phyloP scores from a whole-genome alignment of 2,888 invertebrate species.

The Brachypalpus laphriformis region DNA sequence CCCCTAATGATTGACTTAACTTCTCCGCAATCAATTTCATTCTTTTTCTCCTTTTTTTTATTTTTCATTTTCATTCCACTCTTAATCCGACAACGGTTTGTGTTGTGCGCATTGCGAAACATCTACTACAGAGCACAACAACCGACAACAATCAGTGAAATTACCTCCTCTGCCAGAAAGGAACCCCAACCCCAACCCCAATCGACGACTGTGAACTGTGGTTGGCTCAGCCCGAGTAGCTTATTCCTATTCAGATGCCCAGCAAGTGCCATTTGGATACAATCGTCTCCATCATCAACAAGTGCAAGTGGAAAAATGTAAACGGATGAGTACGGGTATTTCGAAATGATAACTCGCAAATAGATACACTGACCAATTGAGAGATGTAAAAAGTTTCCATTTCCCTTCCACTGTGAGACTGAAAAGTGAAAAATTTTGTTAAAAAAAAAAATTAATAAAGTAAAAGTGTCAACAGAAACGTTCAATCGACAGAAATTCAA shows the following conservation, averaged over 20 bases:
- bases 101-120: conserved; percentile 73
- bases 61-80: conserved; percentile 63
- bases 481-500: neutral
- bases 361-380: conserved; percentile 49
- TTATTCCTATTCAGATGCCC: conserved; percentile 69
- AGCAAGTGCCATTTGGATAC: conserved; percentile 65
- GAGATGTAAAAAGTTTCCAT: conserved; percentile 54
- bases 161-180: conserved; percentile 68
- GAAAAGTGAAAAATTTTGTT: conserved; percentile 8
- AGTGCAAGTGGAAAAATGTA: conserved; percentile 73
- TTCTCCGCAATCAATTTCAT: conserved; percentile 70
- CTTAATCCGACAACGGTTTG: conserved; percentile 70
- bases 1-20: conserved; percentile 70
- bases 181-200: conserved; percentile 57
- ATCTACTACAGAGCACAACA: conserved; percentile 70
- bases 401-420: conserved; percentile 11
- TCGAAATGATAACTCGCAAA: conserved; percentile 63
- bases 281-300: conserved; percentile 69
- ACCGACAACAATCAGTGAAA: conserved; percentile 72
- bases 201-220: conserved; percentile 51
- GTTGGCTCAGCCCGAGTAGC: conserved; percentile 54
- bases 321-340: conserved; percentile 63
- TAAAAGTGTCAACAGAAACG: conserved; percentile 21
- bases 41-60: conserved; percentile 39
- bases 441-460: neutral